Evolutionary conservation across 2,888 invertebrate species (phyloP).

Genomic region (Clostera curtula): DNA sequence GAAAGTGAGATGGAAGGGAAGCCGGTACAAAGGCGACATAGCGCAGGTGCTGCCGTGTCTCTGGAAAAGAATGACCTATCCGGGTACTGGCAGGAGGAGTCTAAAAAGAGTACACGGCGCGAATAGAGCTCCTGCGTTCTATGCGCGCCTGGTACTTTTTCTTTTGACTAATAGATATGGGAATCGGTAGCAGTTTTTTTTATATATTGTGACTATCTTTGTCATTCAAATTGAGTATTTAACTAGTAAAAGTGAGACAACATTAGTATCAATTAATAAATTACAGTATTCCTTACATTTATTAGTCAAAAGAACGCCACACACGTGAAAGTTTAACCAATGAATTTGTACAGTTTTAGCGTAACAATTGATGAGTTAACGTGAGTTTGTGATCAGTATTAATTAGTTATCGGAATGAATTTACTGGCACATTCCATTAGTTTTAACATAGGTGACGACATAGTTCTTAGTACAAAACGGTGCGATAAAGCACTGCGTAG

Average conservation of each 20-base stretch:
- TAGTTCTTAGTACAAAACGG: slow-evolving; percentile 29
- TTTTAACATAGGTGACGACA: slow-evolving; percentile 37
- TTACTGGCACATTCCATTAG: slow-evolving; percentile 31
- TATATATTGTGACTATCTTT: too few species aligned
- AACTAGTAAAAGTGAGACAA: too few species aligned
- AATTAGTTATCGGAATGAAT: slow-evolving; percentile 24
- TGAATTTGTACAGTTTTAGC: slow-evolving; percentile 26
- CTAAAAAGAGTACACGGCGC: slow-evolving; percentile 23
- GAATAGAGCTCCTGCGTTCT: slow-evolving; percentile 20
- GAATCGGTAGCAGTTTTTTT: too few species aligned
- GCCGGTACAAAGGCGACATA: slow-evolving; percentile 56
- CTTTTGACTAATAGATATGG: too few species aligned
- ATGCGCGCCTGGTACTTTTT: slow-evolving; percentile 30
- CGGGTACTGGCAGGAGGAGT: slow-evolving; percentile 35
- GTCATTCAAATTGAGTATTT: too few species aligned
- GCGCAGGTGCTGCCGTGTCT: slow-evolving; percentile 53
- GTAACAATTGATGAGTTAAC: slow-evolving; percentile 29
- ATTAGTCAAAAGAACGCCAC: slow-evolving; percentile 3
- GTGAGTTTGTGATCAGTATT: slow-evolving; percentile 56
- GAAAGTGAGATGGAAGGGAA: slow-evolving; percentile 33
- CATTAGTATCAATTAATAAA: too few species aligned
- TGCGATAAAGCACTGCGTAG: slow-evolving; percentile 13
- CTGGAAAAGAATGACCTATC: slow-evolving; percentile 50
- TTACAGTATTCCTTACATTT: too few species aligned
- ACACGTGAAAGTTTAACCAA: slow-evolving; percentile 23